Percentiles rank a stretch among this genome's conserved stretches.
Evolutionary conservation across 2,888 invertebrate species (phyloP).

Genomic region (Meliscaeva auricollis): DNA sequence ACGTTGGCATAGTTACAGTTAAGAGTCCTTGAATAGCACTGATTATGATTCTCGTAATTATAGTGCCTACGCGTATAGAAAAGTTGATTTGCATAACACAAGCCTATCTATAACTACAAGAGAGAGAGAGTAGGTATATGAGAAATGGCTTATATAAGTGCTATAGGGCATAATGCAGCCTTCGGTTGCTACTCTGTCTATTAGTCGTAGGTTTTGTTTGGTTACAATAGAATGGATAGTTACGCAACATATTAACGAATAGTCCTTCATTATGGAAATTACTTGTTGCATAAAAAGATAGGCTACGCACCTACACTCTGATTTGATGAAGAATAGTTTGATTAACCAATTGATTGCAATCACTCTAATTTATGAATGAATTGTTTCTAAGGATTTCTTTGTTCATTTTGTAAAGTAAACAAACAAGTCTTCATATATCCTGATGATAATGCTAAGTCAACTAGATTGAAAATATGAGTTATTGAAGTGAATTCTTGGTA

Average conservation of each 20-base stretch:
- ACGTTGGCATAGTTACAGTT: conserved; percentile 8
- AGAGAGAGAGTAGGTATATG: neutral
- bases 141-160: conserved; percentile 21
- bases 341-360: conserved; percentile 14
- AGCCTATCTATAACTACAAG: neutral
- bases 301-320: neutral
- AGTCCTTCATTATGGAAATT: conserved; percentile 49
- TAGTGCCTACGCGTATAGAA: conserved; percentile 53
- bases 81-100: conserved; percentile 55
- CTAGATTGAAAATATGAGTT: neutral
- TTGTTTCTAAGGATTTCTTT: conserved; percentile 9
- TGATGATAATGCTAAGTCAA: too few species aligned
- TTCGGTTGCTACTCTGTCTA: neutral
- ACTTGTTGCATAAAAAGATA: conserved; percentile 29
- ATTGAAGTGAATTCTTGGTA: neutral
- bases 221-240: conserved; percentile 22
- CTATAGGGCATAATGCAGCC: conserved; percentile 23
- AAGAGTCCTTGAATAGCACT: conserved; percentile 46
- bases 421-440: neutral
- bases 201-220: conserved; percentile 5
- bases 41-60: conserved; percentile 68
- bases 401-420: neutral
- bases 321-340: neutral
- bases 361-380: conserved; percentile 14
- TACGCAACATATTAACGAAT: conserved; percentile 6